phyloP scores from a whole-genome alignment of 2,888 invertebrate genomes.

The Alloplasta piceator region DNA sequence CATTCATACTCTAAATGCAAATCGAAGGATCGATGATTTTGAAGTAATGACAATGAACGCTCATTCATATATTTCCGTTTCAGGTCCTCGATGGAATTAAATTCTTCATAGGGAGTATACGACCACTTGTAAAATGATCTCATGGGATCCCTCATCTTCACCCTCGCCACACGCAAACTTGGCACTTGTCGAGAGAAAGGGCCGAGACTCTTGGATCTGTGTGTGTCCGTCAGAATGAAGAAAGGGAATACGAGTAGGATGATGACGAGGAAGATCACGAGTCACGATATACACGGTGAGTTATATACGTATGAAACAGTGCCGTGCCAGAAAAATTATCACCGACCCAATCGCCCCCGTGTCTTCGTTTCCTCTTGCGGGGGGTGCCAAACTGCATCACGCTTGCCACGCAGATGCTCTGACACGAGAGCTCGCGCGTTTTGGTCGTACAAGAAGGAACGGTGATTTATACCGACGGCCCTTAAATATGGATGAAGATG shows the following conservation, averaged over 20 bases:
- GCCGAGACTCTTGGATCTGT: neutral
- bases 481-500: constrained; percentile 78
- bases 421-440: constrained; percentile 55
- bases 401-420: constrained; percentile 25
- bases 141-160: constrained; percentile 20
- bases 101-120: constrained; percentile 13
- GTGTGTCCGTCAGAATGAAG: neutral
- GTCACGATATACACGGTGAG: constrained; percentile 40
- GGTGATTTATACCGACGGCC: constrained; percentile 75
- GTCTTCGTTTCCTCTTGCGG: constrained; percentile 48
- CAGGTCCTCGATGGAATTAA: constrained; percentile 32
- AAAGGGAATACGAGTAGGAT: constrained; percentile 23
- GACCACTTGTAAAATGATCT: constrained; percentile 16
- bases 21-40: constrained; percentile 38
- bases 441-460: constrained; percentile 63
- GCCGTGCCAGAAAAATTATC: constrained; percentile 50
- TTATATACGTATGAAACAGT: neutral
- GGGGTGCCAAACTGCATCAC: constrained; percentile 56
- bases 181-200: constrained; percentile 41
- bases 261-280: constrained; percentile 45
- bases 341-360: constrained; percentile 49
- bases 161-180: constrained; percentile 28
- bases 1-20: constrained; percentile 50
- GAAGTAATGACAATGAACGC: constrained; percentile 14
- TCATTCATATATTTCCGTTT: constrained; percentile 11